Percentiles rank a stretch among this genome's conserved stretches.
These are phyloP conservation scores for Amblyteles armatorius DNA, from an alignment of 2,888 invertebrate genomes.

Conservation along the genomic window DNA sequence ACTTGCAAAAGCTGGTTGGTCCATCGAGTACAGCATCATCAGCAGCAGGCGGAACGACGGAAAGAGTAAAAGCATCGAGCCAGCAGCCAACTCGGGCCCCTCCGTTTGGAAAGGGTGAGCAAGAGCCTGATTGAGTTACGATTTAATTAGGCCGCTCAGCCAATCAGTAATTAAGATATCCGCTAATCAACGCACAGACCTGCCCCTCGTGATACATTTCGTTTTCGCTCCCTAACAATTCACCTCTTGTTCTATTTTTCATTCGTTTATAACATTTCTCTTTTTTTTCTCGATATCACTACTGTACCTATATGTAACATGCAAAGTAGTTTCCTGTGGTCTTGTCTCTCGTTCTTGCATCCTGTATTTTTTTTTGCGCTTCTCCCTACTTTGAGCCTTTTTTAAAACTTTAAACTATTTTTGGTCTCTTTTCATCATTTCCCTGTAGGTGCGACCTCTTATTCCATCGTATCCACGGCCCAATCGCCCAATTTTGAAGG, in stretches of 20 bases:
- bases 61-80: slow-evolving; percentile 38
- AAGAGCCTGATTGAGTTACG: slow-evolving; percentile 81
- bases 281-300: slow-evolving; percentile 9
- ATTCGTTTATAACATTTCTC: slow-evolving; percentile 22
- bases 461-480: background rate
- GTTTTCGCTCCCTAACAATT: slow-evolving; percentile 61
- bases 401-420: background rate
- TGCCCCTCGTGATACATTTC: slow-evolving; percentile 48
- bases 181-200: slow-evolving; percentile 79
- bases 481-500: slow-evolving; percentile 1
- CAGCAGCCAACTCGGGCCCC: slow-evolving; percentile 18
- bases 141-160: slow-evolving; percentile 82
- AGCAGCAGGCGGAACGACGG: background rate
- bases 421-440: background rate
- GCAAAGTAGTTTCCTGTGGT: background rate
- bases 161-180: slow-evolving; percentile 83
- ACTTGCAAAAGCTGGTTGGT: background rate
- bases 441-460: background rate
- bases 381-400: background rate
- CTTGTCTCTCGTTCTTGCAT: background rate
- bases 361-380: background rate
- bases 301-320: background rate
- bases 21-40: background rate
- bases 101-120: slow-evolving; percentile 7
- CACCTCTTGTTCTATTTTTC: slow-evolving; percentile 32